phyloP scores from a whole-genome alignment of 1,140 invertebrate genomes.

The Chelonus insularis region DNA sequence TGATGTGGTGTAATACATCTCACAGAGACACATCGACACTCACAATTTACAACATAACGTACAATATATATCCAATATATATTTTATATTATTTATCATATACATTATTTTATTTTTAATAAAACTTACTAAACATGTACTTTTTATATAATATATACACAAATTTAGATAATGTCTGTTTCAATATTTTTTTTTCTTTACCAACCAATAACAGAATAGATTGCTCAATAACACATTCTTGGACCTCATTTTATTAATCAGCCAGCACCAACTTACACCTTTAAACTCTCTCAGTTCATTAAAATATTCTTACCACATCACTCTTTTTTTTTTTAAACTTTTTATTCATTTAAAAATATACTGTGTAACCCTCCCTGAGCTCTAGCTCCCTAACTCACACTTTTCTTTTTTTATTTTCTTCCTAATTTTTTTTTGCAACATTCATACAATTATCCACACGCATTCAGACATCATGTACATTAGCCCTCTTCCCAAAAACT shows the following conservation, averaged over 20 bases:
- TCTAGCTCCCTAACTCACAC: conserved; percentile 36
- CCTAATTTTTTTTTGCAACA: conserved; percentile 3
- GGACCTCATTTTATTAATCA: conserved; percentile 54
- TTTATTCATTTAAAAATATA: conserved; percentile 40
- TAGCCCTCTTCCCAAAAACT: conserved; percentile 5
- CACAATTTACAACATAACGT: conserved; percentile 58
- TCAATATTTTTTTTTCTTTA: conserved; percentile 43
- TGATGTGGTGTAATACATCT: conserved; percentile 43
- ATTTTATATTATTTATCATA: conserved; percentile 46
- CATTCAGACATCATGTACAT: conserved; percentile 20
- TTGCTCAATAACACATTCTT: conserved; percentile 59
- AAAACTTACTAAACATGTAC: conserved; percentile 35
- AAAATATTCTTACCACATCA: conserved; percentile 44
- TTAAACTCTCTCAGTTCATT: conserved; percentile 43
- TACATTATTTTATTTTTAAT: conserved; percentile 44
- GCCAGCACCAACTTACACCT: conserved; percentile 53
- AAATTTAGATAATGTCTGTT: conserved; percentile 45
- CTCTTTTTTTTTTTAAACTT: conserved; percentile 26
- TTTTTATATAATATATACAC: conserved; percentile 48
- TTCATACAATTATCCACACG: background rate
- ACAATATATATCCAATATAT: conserved; percentile 60
- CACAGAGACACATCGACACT: conserved; percentile 55
- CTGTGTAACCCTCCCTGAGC: conserved; percentile 50
- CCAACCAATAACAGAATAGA: background rate
- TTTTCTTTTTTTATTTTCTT: conserved; percentile 28